These are phyloP conservation scores for Flabesymbios commensalis DNA, from an alignment of 2,888 invertebrate genomes.

Conservation along the genomic window DNA sequence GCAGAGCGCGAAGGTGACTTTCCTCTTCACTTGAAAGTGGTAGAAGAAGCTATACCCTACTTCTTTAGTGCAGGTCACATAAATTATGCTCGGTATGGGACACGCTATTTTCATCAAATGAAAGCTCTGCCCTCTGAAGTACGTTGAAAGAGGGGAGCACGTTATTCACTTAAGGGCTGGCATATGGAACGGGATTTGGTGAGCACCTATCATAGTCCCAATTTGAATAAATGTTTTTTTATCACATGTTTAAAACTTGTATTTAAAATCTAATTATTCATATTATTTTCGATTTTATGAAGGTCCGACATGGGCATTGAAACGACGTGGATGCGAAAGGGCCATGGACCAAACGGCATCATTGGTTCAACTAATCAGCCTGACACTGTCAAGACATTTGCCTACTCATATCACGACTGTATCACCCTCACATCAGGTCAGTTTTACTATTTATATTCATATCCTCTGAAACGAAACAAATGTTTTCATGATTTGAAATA, in stretches of 20 bases:
- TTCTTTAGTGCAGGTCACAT: constrained; percentile 37
- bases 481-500: background rate
- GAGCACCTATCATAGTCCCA: background rate
- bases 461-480: too few species aligned
- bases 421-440: background rate
- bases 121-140: constrained; percentile 28
- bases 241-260: too few species aligned
- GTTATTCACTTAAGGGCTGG: constrained; percentile 34
- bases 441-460: background rate
- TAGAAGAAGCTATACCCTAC: constrained; percentile 31
- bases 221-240: too few species aligned
- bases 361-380: constrained; percentile 38
- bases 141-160: constrained; percentile 33
- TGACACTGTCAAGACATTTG: constrained; percentile 23
- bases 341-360: constrained; percentile 33
- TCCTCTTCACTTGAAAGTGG: constrained; percentile 28
- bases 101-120: constrained; percentile 33
- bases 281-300: background rate
- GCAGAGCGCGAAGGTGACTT: constrained; percentile 36
- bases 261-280: background rate
- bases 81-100: constrained; percentile 34
- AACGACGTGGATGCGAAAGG: constrained; percentile 39
- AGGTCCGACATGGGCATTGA: constrained; percentile 39
- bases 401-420: constrained; percentile 9
- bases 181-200: constrained; percentile 38